Conservation (phyloP, 2,888 invertebrate genomes). For the Acrocyrtus sp. region DNA sequence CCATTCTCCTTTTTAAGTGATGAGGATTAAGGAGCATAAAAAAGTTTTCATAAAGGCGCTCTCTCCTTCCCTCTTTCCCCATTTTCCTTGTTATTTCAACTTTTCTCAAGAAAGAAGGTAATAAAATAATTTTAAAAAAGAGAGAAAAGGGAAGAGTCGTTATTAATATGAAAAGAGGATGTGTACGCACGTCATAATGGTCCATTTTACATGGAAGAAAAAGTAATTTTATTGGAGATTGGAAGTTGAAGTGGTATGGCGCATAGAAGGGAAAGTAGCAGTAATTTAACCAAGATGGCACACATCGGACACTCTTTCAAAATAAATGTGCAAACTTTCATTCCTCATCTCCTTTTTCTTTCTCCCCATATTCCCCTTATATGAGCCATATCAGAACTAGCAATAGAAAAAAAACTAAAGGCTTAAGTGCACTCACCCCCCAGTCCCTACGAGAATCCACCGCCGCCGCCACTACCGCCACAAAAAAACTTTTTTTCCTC, state of each 20-base stretch:
- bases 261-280: slow-evolving; percentile 15
- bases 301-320: slow-evolving; percentile 34
- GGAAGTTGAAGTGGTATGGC: background rate
- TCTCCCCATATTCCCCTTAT: background rate
- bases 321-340: slow-evolving; percentile 34
- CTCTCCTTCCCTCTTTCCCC: no score
- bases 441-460: background rate
- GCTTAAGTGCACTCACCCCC: background rate
- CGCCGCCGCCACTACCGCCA: background rate
- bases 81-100: background rate
- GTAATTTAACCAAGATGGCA: slow-evolving; percentile 31
- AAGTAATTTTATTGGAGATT: slow-evolving; percentile 19
- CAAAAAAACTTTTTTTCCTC: background rate
- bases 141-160: no score
- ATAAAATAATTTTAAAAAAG: no score
- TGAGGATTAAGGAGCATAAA: no score
- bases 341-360: no score
- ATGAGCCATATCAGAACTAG: background rate
- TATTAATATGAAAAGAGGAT: background rate
- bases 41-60: no score
- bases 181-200: slow-evolving; percentile 1
- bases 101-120: background rate
- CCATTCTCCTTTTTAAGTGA: no score
- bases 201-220: slow-evolving; percentile 4
- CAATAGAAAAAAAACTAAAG: background rate